Conservation (phyloP, 2,888 invertebrate species). For the Callinectes sapidus region DNA sequence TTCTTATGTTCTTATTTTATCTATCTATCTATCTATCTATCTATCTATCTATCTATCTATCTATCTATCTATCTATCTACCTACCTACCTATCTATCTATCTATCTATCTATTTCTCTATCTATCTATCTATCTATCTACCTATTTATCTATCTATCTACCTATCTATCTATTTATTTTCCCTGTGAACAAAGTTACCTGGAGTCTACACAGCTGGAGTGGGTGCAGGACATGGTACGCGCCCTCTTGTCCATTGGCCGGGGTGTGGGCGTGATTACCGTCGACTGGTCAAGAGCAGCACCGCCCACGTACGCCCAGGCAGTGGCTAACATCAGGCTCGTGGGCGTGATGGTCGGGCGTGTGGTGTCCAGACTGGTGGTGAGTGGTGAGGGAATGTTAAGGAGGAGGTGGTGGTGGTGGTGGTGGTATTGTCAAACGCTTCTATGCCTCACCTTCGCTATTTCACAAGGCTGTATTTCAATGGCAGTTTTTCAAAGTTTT, state of each 20-base stretch:
- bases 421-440: too few relatives aligned
- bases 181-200: constrained; percentile 54
- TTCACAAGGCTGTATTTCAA: too few relatives aligned
- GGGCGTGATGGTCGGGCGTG: constrained; percentile 60
- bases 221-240: constrained; percentile 50
- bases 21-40: background rate
- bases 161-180: background rate
- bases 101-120: background rate
- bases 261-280: constrained; percentile 81
- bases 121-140: background rate
- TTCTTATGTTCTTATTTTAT: too few relatives aligned
- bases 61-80: background rate
- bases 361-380: constrained; percentile 76
- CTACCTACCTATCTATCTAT: background rate
- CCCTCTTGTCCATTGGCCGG: constrained; percentile 38
- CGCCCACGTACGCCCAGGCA: constrained; percentile 91
- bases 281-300: constrained; percentile 90
- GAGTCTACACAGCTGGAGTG: constrained; percentile 59
- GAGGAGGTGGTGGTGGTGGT: background rate
- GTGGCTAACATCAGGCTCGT: constrained; percentile 92
- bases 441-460: too few relatives aligned
- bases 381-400: constrained; percentile 46
- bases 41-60: background rate
- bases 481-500: too few relatives aligned
- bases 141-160: background rate